phyloP scores from a whole-genome alignment of 2,888 invertebrate genomes.

The Dynastes grantii region DNA sequence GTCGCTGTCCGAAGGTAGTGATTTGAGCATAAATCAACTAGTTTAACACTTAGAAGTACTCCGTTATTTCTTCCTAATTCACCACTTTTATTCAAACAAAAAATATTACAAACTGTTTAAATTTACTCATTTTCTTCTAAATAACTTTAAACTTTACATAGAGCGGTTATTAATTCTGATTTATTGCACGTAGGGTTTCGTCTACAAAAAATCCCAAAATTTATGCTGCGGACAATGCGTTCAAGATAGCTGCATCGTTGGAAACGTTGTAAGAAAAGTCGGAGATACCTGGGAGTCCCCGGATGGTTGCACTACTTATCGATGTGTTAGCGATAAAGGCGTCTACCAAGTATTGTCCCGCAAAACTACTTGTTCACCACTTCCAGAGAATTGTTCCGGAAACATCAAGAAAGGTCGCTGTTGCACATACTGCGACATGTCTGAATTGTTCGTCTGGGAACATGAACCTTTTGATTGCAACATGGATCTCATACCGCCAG shows the following conservation, averaged over 20 bases:
- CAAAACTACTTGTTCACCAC: neutral
- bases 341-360: neutral
- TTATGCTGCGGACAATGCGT: constrained; percentile 20
- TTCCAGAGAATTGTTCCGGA: neutral
- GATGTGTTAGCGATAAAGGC: neutral
- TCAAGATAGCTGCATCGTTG: constrained; percentile 23
- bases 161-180: neutral
- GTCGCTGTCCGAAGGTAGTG: too few species aligned
- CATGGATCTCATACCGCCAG: neutral
- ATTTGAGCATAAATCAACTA: too few species aligned
- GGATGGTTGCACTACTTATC: constrained; percentile 3
- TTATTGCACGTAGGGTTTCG: neutral
- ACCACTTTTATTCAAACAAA: too few species aligned
- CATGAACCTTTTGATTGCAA: neutral
- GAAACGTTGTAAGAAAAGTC: neutral
- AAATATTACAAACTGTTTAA: too few species aligned
- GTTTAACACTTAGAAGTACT: too few species aligned
- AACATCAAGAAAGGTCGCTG: neutral
- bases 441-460: constrained; percentile 25
- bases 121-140: too few species aligned
- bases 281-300: neutral
- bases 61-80: too few species aligned
- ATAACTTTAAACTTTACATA: neutral
- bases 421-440: constrained; percentile 3
- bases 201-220: constrained; percentile 3